Evolutionary conservation across 1,140 invertebrate genomes (phyloP).

Genomic region (Dinothrombium tinctorium): DNA sequence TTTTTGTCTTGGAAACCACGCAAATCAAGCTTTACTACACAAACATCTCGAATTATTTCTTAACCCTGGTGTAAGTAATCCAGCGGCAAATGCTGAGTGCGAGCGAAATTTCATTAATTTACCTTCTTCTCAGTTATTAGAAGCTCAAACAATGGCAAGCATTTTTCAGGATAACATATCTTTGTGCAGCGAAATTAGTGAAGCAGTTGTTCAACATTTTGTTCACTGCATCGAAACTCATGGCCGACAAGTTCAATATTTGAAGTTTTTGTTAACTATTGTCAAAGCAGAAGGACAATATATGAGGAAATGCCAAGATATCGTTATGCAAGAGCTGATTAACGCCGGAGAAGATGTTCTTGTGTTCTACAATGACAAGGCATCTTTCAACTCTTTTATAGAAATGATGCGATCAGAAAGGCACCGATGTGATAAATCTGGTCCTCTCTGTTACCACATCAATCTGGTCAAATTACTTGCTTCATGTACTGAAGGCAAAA

Average conservation of each 20-base stretch:
- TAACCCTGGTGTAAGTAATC: slow-evolving; percentile 51
- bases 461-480: slow-evolving; percentile 85
- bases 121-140: slow-evolving; percentile 40
- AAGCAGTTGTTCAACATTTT: slow-evolving; percentile 90
- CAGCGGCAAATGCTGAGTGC: too few relatives aligned
- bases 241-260: slow-evolving; percentile 73
- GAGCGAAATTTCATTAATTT: too few relatives aligned
- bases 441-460: slow-evolving; percentile 63
- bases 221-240: slow-evolving; percentile 93
- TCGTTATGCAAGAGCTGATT: slow-evolving; percentile 95
- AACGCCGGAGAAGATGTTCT: slow-evolving; percentile 90
- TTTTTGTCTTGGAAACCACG: slow-evolving; percentile 87
- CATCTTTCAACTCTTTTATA: slow-evolving; percentile 69
- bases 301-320: slow-evolving; percentile 81
- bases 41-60: slow-evolving; percentile 86
- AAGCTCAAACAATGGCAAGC: slow-evolving; percentile 82
- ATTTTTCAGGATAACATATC: slow-evolving; percentile 89
- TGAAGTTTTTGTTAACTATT: slow-evolving; percentile 88
- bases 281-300: slow-evolving; percentile 88
- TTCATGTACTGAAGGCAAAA: slow-evolving; percentile 92
- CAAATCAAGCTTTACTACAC: slow-evolving; percentile 81
- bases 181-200: slow-evolving; percentile 83
- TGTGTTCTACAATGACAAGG: too few relatives aligned
- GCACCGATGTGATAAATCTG: slow-evolving; percentile 41
- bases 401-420: slow-evolving; percentile 73